Base-by-base conservation (phyloP, 2,113 vertebrate species). In the Oncorhynchus keta region DNA sequence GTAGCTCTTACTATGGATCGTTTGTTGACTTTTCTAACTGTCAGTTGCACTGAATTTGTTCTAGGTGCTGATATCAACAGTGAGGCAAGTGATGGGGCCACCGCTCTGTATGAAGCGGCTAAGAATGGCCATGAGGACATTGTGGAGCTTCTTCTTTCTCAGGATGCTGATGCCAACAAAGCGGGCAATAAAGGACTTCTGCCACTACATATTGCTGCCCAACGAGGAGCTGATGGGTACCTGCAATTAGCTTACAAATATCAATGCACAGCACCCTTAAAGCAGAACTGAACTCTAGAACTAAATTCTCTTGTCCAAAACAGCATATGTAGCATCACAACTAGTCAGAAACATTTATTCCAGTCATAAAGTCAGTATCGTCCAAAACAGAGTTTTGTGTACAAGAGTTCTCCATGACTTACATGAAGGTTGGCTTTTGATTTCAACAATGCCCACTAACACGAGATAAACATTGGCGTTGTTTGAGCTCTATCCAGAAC, bases 61-160 rank as follows among this genome's bases (percentile, higher is more conserved):
- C n/a, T 77, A 99, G 97, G 96, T 9, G 96, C 94, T 14, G 94
- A 98, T 76, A 89, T 97, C 81, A 96, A 99, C 80, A 95, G 93
- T 1, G 94, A 96, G 85, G 97, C 97, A 70, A 93, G 93, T 2
- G 97, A 99, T 71, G 91, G 90, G 0, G 96, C 96, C 0, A 95
- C 96, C 0, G 94, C 97, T 62, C 93, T 99, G 80, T 98, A 95
- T 20, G 97, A 99, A 91, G 95, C 97, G n/a, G 89, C 93, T 84
- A 99, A 98, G 89, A 99, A 97, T 3, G 95, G 92, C 18, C 96
- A 99, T 0, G 70, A 88, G 45, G 80, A 84, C 0, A 83, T 94
- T 2, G 95, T 97, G 80, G 88, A 95, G 79, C 92, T 97, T 12
- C 95, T 99, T 24, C 83, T 99, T 75, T 93, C 94, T 0, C 94